Conservation (phyloP, 1,140 invertebrate species). For the Arion vulgaris region DNA sequence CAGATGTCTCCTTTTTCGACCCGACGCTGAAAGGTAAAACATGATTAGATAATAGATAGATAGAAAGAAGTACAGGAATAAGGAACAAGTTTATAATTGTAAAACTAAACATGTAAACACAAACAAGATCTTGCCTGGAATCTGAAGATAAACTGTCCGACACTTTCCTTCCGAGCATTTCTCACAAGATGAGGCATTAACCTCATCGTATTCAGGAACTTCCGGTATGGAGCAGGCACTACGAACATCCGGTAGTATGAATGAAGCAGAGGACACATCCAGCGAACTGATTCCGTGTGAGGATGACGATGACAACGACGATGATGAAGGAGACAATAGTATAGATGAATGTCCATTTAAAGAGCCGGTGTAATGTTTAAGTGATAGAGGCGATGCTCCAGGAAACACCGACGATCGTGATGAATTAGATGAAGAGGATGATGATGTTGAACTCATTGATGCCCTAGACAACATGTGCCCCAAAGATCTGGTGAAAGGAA, state of each 20-base stretch:
- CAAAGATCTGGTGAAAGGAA: not conserved
- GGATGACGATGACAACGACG: constrained; percentile 15
- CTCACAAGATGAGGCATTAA: constrained; percentile 38
- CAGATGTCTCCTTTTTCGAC: too few relatives aligned
- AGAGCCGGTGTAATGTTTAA: not conserved
- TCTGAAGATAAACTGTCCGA: constrained; percentile 44
- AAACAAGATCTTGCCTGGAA: constrained; percentile 41
- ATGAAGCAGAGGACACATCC: not conserved
- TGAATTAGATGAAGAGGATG: constrained; percentile 18
- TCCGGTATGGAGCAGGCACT: not conserved
- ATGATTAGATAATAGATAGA: too few relatives aligned
- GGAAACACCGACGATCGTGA: not conserved
- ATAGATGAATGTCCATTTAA: not conserved
- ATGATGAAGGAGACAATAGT: constrained; percentile 3
- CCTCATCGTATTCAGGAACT: constrained; percentile 43
- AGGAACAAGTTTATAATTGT: too few relatives aligned
- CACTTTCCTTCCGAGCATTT: constrained; percentile 44
- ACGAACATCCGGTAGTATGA: not conserved
- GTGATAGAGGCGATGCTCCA: not conserved
- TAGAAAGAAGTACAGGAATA: too few relatives aligned
- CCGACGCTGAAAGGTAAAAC: too few relatives aligned
- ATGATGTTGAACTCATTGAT: not conserved
- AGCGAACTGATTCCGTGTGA: not conserved
- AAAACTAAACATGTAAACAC: not conserved
- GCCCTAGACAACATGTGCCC: not conserved